Evolutionary conservation across 2,888 invertebrate species (phyloP), one percentile per base, ranked within the genome.

Genomic region (Caenorhabditis imperialis): DNA sequence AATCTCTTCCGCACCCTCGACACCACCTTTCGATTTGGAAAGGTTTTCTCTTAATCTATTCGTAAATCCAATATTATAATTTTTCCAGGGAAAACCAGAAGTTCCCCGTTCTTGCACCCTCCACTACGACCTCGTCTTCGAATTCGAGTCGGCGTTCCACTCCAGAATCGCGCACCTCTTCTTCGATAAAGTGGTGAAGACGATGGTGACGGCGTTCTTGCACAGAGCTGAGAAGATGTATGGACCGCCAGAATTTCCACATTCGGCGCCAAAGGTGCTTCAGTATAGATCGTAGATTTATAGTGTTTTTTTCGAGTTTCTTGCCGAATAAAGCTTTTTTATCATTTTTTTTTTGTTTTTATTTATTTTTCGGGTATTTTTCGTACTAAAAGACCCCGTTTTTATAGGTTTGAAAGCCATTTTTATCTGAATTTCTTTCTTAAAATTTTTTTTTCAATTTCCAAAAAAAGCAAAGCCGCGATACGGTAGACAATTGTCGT

Each of bases 151-250:
- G 0, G 89, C 92, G 1, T 89, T 98, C 37, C 94, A 98, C 89
- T 94, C 95, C 38, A 93, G 94, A 83, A 89, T 98, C 77, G 93
- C 96, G 0, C 93, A 94, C 89, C 91, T 96, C 86, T 96, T 99
- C 89, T 98, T 99, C 89, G 95, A 97, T 89, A 57, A 67, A 78
- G 92, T 97, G 45, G 95, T 96, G n/a, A 91, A 93, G 86, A 93
- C 94, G 90, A 98, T 96, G 95, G 96, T 97, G 88, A 92, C 92
- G 78, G 96, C 97, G 5, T 98, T 98, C 89, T 92, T 95, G 45
- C 91, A 91, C 74, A 94, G 97, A 89, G 96, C 95, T 0, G 90
- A 91, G 60, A 90, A 90, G 77, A 90, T 95, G 70, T 93, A 93
- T 89, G 97, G 97, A 30, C 85, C 88, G 10, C 88, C 88, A 18